Percentiles rank a stretch among this genome's conserved stretches.
Conservation (phyloP, 2,888 invertebrate genomes). For the Dorcus parallelipipedus region DNA sequence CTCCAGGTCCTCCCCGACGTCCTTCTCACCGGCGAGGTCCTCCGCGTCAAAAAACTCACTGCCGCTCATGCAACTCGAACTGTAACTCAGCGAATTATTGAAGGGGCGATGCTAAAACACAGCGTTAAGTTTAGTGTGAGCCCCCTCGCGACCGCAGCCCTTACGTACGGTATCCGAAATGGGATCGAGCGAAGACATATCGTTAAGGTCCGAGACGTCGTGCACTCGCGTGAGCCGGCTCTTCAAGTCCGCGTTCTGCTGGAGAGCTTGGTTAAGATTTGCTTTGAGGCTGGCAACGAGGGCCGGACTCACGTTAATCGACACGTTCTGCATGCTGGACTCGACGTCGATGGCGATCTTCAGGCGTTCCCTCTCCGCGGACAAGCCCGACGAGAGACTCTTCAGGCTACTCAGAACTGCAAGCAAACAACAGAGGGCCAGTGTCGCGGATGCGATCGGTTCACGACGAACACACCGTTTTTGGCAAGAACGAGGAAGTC, state of each 20-base stretch:
- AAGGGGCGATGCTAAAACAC: conserved; percentile 51
- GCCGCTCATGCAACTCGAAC: conserved; percentile 71
- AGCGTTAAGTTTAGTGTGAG: background rate
- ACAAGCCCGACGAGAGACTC: conserved; percentile 46
- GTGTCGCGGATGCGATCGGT: background rate
- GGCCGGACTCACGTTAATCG: conserved; percentile 43
- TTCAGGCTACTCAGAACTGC: conserved; percentile 53
- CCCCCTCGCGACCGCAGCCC: background rate
- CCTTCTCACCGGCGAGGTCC: conserved; percentile 50
- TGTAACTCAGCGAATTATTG: conserved; percentile 67
- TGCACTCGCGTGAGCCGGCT: conserved; percentile 60
- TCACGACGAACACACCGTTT: conserved; percentile 52
- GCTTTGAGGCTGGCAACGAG: conserved; percentile 56
- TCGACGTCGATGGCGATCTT: conserved; percentile 60
- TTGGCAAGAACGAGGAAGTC: conserved; percentile 69
- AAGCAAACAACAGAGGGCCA: conserved; percentile 12
- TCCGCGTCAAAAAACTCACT: conserved; percentile 82
- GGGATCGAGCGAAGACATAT: conserved; percentile 56
- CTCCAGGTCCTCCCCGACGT: conserved; percentile 41
- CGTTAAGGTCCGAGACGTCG: conserved; percentile 61
- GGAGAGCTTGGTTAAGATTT: conserved; percentile 63
- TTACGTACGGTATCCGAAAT: conserved; percentile 54
- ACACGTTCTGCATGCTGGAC: conserved; percentile 36
- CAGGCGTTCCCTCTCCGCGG: conserved; percentile 58
- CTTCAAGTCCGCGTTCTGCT: conserved; percentile 73